Base-by-base conservation (phyloP, 1,140 invertebrate species). In the Bombus waltoni region DNA sequence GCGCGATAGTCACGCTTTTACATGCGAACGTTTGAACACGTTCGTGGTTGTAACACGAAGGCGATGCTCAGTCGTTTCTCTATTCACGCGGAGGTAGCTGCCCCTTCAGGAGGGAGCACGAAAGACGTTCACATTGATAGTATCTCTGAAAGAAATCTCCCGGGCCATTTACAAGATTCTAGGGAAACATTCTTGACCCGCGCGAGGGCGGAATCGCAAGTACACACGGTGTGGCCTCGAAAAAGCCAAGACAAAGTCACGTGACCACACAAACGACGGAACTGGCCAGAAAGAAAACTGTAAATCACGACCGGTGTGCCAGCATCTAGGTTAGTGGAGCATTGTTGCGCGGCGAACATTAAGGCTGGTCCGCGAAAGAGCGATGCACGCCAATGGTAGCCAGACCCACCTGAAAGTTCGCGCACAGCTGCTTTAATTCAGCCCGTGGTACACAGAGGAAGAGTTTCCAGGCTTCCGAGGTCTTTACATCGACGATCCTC, bases 341-440 rank as follows among this genome's bases (percentile, higher is more conserved):
- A 79, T 82, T 77, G 70, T 89, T 75, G n/a, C 53, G 59, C 35
- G 65, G 25, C 13, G 76, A 86, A 89, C 87, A 89, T 90, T 89
- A 87, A 87, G 53, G 42, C 75, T 74, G 18, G 38, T 4, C 44
- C 77, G 77, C 47, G 75, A 57, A 86, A 65, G 32, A 74, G 57
- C 28, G 53, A 70, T 25, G 68, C 38, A 47, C 47, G 59, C 13
- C 57, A 9, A 44, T 28, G 62, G 6, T 44, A 13, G 38, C 9
- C 57, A 38, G 70, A 80, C 76, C 74, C 40, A 86, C 70, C 53
- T 62, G 88, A 88, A 86, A 89, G 83, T 86, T 82, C 68, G 47
- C 65, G 70, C 68, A 59, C 62, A 40, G 32, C 81, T 75, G 77
- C 73, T 80, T 89, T 80, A 78, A 88, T 89, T 80, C 76, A 40